Base-by-base conservation (phyloP, 1,140 invertebrate species). In the Melanaphis sacchari region DNA sequence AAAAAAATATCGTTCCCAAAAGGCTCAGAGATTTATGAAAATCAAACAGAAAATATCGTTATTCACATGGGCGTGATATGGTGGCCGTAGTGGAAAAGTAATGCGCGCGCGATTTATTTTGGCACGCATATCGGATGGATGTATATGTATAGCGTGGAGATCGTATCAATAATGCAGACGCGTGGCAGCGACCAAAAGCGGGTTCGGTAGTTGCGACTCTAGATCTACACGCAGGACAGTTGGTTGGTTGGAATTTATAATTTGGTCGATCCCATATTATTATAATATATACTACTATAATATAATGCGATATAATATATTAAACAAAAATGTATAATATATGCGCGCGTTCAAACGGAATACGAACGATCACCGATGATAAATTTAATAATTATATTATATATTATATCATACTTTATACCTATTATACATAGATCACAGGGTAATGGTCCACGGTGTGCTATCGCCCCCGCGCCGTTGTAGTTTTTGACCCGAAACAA, bases 1-100 rank as follows among this genome's bases (percentile, higher is more conserved):
- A 7, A n/a, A 49, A 88, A 88, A 88, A 88, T 49, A 88, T 52
- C 46, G 87, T 88, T 88, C 87, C 87, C 87, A 49, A 36, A 49
- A 88, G 87, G 46, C 87, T 36, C 46, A 46, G 18, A n/a, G 46
- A 88, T 88, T 49, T 88, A 88, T 52, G 87, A n/a, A 38, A 88
- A 88, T 36, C 87, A 9, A 88, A 88, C n/a, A 49, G 87, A 8
- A 46, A 88, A 85, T 43, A 85, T 18, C 36, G 41, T 84, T 85
- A n/a, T 76, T 76, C 31, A n/a, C 8, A 22, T 38, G 76, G 76
- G 36, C 36, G 36, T 24, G 76, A 36, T 38, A 24, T 24, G 36
- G n/a, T 22, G 76, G 76, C 18, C 36, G 36, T 2, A 36, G 21
- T 38, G 76, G 76, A 38, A 82, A 43, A 31, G 26, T 11, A 85